Conservation (phyloP, 2,888 invertebrate species). For the Chrysomela aeneicollis region DNA sequence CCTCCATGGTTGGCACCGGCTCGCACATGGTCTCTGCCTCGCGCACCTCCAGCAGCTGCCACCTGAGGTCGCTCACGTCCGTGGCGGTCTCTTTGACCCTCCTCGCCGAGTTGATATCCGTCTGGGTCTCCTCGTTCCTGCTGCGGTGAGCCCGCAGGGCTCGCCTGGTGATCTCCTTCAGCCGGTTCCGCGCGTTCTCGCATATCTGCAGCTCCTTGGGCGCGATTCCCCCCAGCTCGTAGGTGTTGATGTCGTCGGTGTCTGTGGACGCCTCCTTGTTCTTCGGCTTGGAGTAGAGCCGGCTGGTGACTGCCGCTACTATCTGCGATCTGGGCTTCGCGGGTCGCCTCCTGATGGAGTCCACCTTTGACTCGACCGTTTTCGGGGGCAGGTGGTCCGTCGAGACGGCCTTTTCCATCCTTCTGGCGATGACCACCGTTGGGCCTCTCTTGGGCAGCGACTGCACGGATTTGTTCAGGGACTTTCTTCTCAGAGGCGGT, state of each 20-base stretch:
- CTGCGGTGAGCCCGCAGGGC: slow-evolving; percentile 65
- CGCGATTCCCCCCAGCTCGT: slow-evolving; percentile 26
- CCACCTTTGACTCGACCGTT: slow-evolving; percentile 50
- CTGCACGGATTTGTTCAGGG: slow-evolving; percentile 46
- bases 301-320: slow-evolving; percentile 74
- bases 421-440: slow-evolving; percentile 29
- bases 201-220: slow-evolving; percentile 66
- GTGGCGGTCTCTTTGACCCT: slow-evolving; percentile 68
- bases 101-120: slow-evolving; percentile 61
- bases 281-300: slow-evolving; percentile 71
- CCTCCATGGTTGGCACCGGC: slow-evolving; percentile 60
- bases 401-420: slow-evolving; percentile 44
- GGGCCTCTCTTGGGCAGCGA: slow-evolving; percentile 31
- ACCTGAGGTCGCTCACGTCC: slow-evolving; percentile 66
- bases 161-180: slow-evolving; percentile 68
- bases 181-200: slow-evolving; percentile 66
- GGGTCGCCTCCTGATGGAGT: slow-evolving; percentile 49
- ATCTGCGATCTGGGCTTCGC: slow-evolving; percentile 70
- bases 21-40: slow-evolving; percentile 58
- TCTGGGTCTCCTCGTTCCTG: slow-evolving; percentile 68
- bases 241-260: slow-evolving; percentile 49
- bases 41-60: slow-evolving; percentile 58
- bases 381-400: slow-evolving; percentile 44
- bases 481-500: slow-evolving; percentile 45
- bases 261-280: slow-evolving; percentile 61